Evolutionary conservation across 2,888 invertebrate genomes (phyloP), one percentile per base, ranked within the genome.

Genomic region (Aleiodes leptofemur): DNA sequence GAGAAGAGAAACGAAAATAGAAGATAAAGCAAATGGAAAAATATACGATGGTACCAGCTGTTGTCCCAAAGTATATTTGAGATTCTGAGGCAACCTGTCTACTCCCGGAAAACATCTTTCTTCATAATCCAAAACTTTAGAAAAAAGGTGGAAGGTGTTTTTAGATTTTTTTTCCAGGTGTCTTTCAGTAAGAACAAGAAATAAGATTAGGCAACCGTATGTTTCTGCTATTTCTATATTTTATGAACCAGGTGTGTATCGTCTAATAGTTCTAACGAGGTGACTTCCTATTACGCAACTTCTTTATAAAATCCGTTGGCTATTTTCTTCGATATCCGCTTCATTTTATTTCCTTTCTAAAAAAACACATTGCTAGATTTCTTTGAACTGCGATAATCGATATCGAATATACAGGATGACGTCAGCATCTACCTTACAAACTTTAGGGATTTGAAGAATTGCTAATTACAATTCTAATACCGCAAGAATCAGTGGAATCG

Each of bases 61-160:
- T 48, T 48, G 64, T 23, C 7, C 7, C n/a, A 16, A 6, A 14
- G 48, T 43, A 3, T 16, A 43, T 43, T 64, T 64, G 8, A 11
- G 48, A 43, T 64, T 23, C 64, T n/a, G 7, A 43, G 3, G 48
- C 43, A 64, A 64, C 64, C 64, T 64, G 64, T 64, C 38, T 59
- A 6, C 34, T 34, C 38, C 64, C 64, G 64, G 64, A 64, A 64
- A 64, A 64, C 64, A 64, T 64, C 43, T 48, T 43, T 64, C 64
- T 43, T 64, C 64, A n/a, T 64, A 64, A 64, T 64, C 64, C 64
- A 48, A 48, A 48, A 16, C 9, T 31, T 14, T 9, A 43, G 34
- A 13, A 23, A 16, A 34, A 61, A 64, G 4, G 48, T n/a, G 43
- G 43, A 48, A 64, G 64, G 64, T 64, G 64, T 48, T 64, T 64